Evolutionary conservation across 2,888 invertebrate genomes (phyloP).

Genomic region (Cosmia trapezina): DNA sequence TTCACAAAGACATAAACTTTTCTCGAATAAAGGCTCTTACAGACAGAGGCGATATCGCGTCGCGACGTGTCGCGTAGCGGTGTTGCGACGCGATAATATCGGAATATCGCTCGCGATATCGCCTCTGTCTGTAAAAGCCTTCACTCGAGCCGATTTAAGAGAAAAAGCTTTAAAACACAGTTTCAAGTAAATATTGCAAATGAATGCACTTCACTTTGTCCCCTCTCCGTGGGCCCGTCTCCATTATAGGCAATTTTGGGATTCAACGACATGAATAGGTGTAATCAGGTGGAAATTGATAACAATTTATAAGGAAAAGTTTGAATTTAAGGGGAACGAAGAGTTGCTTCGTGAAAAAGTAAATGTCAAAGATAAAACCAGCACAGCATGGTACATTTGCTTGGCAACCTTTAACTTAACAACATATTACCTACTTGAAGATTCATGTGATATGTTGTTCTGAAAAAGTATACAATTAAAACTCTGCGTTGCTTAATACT

Average conservation of each 20-base stretch:
- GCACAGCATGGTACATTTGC: neutral
- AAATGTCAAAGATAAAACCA: neutral
- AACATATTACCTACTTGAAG: neutral
- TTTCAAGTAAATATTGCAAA: neutral
- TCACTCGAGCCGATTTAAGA: neutral
- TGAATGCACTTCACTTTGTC: constrained; percentile 21
- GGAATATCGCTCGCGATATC: too few species aligned
- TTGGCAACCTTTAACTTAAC: neutral
- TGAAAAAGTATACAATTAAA: neutral
- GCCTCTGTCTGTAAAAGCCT: too few species aligned
- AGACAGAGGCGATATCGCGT: too few species aligned
- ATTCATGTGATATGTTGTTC: neutral
- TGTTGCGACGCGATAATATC: too few species aligned
- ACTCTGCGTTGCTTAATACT: neutral
- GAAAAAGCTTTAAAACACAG: neutral
- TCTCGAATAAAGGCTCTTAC: too few species aligned
- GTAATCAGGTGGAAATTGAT: constrained; percentile 48
- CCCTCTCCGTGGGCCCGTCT: neutral
- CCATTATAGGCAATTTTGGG: constrained; percentile 1
- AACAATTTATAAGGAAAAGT: constrained; percentile 19
- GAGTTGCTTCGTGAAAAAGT: neutral
- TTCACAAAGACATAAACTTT: neutral
- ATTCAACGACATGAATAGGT: constrained; percentile 33
- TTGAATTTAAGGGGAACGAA: constrained; percentile 12
- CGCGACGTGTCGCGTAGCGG: too few species aligned